Evolutionary conservation across 2,113 vertebrate species (phyloP).

Genomic region (Cyphomyrus discorhynchus): DNA sequence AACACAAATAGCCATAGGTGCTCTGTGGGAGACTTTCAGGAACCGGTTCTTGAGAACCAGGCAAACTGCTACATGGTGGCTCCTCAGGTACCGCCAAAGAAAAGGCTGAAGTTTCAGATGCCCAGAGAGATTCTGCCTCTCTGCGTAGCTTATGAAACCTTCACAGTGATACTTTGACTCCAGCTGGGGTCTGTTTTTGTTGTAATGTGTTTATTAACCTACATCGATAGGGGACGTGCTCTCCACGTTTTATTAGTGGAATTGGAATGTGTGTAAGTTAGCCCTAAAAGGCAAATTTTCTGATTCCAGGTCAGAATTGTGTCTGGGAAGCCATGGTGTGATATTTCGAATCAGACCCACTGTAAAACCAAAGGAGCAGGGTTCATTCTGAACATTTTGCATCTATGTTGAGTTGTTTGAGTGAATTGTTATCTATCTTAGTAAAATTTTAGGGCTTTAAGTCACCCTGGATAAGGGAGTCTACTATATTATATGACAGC

Average conservation of each 20-base stretch:
- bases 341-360: background rate
- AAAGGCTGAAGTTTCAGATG: background rate
- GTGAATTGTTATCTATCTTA: background rate
- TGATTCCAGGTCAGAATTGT: background rate
- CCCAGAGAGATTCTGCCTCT: background rate
- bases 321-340: background rate
- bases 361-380: background rate
- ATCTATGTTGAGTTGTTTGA: background rate
- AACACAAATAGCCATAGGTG: background rate
- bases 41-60: conserved; percentile 23
- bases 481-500: background rate
- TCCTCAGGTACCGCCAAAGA: conserved; percentile 46
- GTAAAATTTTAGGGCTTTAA: background rate
- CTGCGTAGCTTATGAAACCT: background rate
- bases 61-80: conserved; percentile 35
- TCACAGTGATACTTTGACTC: background rate
- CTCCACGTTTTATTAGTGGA: conserved; percentile 13
- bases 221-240: background rate
- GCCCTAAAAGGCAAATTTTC: background rate
- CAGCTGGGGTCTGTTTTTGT: conserved; percentile 8
- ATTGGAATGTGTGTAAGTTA: background rate
- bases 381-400: background rate
- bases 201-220: conserved; percentile 1
- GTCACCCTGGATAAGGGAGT: background rate
- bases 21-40: conserved; percentile 31